These are phyloP conservation scores for Triops longicaudatus DNA, from an alignment of 1,140 invertebrate genomes.

Conservation along the genomic window DNA sequence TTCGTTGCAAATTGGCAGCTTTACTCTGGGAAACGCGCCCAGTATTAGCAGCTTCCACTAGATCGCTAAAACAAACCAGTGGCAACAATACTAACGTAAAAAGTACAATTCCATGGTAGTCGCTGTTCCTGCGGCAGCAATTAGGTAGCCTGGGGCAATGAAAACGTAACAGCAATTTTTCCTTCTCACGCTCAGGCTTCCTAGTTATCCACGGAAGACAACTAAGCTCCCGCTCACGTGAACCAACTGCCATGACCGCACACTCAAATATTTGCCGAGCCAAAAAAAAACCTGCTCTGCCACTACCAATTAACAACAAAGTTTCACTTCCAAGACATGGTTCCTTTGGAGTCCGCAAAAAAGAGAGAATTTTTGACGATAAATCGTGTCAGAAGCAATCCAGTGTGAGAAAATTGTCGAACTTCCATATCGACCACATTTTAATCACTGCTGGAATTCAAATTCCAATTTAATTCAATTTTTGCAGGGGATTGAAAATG, in stretches of 20 bases:
- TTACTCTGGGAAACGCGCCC: neutral
- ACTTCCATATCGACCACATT: no score
- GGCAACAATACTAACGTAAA: neutral
- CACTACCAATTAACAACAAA: neutral
- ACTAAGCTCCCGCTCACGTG: neutral
- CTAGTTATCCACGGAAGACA: neutral
- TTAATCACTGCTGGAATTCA: no score
- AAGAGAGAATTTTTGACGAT: no score
- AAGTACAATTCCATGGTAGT: neutral
- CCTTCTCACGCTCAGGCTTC: neutral
- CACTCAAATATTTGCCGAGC: neutral
- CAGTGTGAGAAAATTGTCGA: no score
- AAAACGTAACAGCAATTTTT: neutral
- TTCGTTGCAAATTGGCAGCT: conserved; percentile 11
- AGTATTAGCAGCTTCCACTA: neutral
- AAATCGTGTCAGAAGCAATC: no score
- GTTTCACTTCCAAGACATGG: neutral
- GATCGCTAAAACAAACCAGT: neutral
- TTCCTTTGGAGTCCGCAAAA: neutral
- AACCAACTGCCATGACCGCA: neutral
- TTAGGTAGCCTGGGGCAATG: neutral
- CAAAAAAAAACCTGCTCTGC: neutral
- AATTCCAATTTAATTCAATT: no score
- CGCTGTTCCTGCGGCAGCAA: neutral
- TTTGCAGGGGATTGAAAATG: no score